A percentile compares a stretch with the other conserved stretches of the same genome.
Evolutionary conservation across 2,113 vertebrate species (phyloP).

Genomic region (Anhinga rufa): DNA sequence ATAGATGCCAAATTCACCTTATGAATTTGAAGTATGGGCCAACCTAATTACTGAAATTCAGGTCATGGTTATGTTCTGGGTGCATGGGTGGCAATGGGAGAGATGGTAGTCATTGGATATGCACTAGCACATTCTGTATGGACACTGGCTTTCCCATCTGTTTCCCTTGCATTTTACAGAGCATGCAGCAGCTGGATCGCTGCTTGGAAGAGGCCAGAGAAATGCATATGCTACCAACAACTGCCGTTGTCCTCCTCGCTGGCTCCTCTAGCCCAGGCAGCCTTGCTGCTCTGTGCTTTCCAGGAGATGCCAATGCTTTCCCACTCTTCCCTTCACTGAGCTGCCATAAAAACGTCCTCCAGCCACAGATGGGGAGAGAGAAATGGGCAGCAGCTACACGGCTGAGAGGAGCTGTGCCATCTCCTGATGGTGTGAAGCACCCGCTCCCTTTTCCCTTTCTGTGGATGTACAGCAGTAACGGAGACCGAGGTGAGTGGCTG

Average conservation of each 20-base stretch:
- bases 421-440: background rate
- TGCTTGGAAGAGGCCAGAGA: background rate
- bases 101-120: accelerated
- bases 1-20: background rate
- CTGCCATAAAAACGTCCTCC: background rate
- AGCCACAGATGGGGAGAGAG: background rate
- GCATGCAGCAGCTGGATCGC: background rate
- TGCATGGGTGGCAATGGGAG: background rate
- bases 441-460: accelerated
- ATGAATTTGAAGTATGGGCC: background rate
- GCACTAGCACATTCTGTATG: background rate
- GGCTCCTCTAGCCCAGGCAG: background rate
- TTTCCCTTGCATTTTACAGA: background rate
- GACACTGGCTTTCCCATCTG: background rate
- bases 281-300: background rate
- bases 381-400: background rate
- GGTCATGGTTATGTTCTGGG: background rate
- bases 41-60: background rate
- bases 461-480: background rate
- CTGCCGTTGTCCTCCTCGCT: background rate
- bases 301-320: background rate
- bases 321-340: background rate
- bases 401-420: background rate
- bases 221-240: background rate
- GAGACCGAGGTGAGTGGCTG: background rate